Base-by-base conservation (phyloP, 2,113 vertebrate genomes). In the Xiphias gladius region DNA sequence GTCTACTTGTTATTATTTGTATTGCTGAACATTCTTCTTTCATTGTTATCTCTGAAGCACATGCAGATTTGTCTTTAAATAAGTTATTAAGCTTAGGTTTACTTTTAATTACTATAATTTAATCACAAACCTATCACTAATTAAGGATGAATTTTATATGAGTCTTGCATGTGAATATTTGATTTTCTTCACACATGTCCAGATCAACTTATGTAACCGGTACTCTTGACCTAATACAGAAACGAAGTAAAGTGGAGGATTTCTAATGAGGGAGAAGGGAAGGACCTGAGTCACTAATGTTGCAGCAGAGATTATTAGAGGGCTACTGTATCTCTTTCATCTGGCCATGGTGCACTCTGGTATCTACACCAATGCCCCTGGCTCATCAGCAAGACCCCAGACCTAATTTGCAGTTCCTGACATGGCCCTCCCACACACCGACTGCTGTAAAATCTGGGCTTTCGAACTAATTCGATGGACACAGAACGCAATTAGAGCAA, bases 401-500 rank as follows among this genome's bases (percentile, higher is more conserved):
- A 85, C 73, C 83, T 93, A 82, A 94, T 93, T 91, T 92, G 73
- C 90, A 86, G 87, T 59, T 86, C 73, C 66, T 86, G 75, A 91
- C 86, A 85, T 73, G 73, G 86, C 79, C 86, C 85, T 89, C 88
- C 91, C 71, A 91, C 84, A 75, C 82, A 57, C 7, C 66, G 75
- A 70, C 82, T 79, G 80, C 89, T 76, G 76, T 76, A 76, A 88
- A 58, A 92, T 86, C 57, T 20, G 19, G 48, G 82, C 82, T 80
- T 83, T 77, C 73, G 75, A 83, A 88, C 87, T 93, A 91, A 93
- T 94, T 92, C 93, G 85, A 92, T 79, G 88, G 88, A 89, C 84
- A 83, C 76, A 63, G 71, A 83, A 80, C 30, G 62, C 85, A 91
- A 89, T 91, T 88, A 92, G 70, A 76, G 70, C 67, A 46, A 62